These are phyloP conservation scores for Phasianus colchicus DNA, from an alignment of 2,113 vertebrate genomes.

Conservation along the genomic window DNA sequence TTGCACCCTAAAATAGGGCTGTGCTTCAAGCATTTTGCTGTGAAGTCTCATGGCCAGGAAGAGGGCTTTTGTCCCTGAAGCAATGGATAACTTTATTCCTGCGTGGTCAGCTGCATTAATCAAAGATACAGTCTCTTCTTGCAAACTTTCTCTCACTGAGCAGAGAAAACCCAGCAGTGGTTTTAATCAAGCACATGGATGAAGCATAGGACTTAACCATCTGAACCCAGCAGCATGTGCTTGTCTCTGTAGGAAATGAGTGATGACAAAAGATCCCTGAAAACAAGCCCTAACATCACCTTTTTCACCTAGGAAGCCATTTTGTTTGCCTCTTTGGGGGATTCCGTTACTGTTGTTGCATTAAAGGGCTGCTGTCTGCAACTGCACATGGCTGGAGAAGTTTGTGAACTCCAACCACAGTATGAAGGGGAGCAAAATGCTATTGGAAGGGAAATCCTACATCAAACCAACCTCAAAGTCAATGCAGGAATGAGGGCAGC, in stretches of 20 bases:
- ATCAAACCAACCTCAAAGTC: background rate
- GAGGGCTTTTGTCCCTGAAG: background rate
- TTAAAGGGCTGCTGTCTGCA: background rate
- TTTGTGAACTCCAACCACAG: background rate
- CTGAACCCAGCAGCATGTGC: background rate
- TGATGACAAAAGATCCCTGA: background rate
- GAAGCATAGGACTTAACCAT: background rate
- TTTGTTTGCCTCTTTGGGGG: background rate
- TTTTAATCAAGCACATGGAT: accelerated
- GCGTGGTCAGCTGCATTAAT: accelerated
- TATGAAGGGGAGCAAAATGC: background rate
- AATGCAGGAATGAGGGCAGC: background rate
- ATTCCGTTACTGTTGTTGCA: background rate
- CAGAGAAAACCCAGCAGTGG: background rate
- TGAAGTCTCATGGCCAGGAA: background rate
- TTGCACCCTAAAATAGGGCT: background rate
- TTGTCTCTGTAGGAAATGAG: background rate
- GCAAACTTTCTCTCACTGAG: background rate
- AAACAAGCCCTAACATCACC: accelerated
- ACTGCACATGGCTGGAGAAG: background rate
- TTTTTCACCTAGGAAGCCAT: background rate
- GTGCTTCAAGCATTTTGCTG: background rate
- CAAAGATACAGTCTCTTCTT: background rate
- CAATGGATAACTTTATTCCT: background rate
- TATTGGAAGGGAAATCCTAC: background rate